Evolutionary conservation across 2,797 vertebrate genomes (phyloP).

Genomic region (Rhincodon typus): DNA sequence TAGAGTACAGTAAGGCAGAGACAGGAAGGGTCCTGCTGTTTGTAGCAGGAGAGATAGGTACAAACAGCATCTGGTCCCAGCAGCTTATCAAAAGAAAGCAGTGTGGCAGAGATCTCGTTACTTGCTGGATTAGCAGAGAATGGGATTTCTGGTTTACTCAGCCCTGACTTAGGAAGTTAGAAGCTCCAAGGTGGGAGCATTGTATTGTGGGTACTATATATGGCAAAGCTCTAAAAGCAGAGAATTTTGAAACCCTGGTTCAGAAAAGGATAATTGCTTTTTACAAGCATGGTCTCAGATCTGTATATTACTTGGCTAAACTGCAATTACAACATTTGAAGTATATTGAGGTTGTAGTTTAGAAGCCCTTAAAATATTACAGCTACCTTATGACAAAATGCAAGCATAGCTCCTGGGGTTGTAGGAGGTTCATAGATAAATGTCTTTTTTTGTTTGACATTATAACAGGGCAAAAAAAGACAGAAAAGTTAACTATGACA

Average conservation of each 20-base stretch:
- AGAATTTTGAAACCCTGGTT: not conserved
- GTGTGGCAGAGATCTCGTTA: not conserved
- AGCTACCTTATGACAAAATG: no score
- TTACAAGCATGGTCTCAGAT: not conserved
- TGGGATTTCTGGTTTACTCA: conserved; percentile 14
- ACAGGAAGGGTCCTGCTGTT: not conserved
- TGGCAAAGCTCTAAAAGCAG: not conserved
- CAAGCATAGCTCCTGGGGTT: no score
- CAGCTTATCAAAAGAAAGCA: not conserved
- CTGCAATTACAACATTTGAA: no score
- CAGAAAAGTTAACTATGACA: no score
- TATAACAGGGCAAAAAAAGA: no score
- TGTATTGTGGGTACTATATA: not conserved
- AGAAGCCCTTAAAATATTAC: no score
- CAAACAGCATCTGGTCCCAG: not conserved
- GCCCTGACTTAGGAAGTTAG: not conserved
- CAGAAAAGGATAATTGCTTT: not conserved
- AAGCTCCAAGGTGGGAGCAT: not conserved
- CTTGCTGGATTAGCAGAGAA: conserved; percentile 7
- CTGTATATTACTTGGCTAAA: no score
- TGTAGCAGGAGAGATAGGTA: not conserved
- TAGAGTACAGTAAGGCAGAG: not conserved
- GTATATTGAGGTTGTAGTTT: no score
- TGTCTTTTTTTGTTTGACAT: no score
- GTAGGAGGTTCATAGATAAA: no score